These are phyloP conservation scores for Zaprionus taronus DNA, from an alignment of 1,140 invertebrate species.

Conservation along the genomic window DNA sequence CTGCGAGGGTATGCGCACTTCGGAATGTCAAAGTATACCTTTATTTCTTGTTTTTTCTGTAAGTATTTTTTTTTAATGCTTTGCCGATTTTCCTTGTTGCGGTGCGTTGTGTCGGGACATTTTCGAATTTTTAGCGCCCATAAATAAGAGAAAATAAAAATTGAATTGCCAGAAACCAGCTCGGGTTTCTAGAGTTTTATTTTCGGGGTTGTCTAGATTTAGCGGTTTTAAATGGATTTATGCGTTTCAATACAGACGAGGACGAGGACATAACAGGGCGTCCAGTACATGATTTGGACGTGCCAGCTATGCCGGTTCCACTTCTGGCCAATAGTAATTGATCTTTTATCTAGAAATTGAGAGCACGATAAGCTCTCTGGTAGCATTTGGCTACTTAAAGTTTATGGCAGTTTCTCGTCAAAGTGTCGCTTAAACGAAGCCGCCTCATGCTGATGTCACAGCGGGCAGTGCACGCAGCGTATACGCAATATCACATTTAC, in stretches of 20 bases:
- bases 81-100: slow-evolving; percentile 63
- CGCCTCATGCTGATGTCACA: slow-evolving; percentile 49
- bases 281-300: slow-evolving; percentile 2
- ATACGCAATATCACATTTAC: slow-evolving; percentile 41
- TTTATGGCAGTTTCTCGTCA: slow-evolving; percentile 29
- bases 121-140: slow-evolving; percentile 58
- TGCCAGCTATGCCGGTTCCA: slow-evolving; percentile 20
- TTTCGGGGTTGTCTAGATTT: slow-evolving; percentile 55
- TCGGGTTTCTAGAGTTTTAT: slow-evolving; percentile 34
- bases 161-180: slow-evolving; percentile 56
- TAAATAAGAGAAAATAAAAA: slow-evolving; percentile 74
- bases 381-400: slow-evolving; percentile 27
- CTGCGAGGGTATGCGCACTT: too few species aligned
- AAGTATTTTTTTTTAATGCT: slow-evolving; percentile 64
- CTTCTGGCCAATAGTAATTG: slow-evolving; percentile 51
- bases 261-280: background rate
- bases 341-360: slow-evolving; percentile 56
- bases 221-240: slow-evolving; percentile 68
- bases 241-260: slow-evolving; percentile 21
- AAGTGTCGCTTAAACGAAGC: background rate
- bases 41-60: background rate
- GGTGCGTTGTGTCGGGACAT: slow-evolving; percentile 43
- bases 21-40: too few species aligned
- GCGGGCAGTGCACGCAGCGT: slow-evolving; percentile 34
- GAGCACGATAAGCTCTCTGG: slow-evolving; percentile 36